Evolutionary conservation across 2,113 vertebrate genomes (phyloP).

Genomic region (Rhombomys opimus): DNA sequence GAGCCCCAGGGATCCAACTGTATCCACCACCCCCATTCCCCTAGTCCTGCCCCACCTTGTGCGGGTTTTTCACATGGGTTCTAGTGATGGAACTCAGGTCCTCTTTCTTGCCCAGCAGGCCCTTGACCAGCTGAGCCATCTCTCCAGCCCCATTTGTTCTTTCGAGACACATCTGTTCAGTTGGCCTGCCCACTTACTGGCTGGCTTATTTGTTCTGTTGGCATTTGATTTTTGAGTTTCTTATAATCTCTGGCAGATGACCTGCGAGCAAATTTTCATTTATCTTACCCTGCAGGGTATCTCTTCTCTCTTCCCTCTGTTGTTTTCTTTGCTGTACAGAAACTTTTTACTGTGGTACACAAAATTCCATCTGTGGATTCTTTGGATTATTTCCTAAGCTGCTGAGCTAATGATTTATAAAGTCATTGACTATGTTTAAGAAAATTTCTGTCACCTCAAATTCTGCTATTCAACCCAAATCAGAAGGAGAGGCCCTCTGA

Average conservation of each 20-base stretch:
- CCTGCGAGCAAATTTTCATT: neutral
- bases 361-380: neutral
- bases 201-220: neutral
- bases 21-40: neutral
- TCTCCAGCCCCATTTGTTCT: neutral
- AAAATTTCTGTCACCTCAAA: neutral
- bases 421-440: neutral
- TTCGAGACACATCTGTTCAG: neutral
- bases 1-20: neutral
- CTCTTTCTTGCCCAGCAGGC: neutral
- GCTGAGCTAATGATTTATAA: neutral
- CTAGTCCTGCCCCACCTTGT: neutral
- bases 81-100: neutral
- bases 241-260: neutral
- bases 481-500: neutral
- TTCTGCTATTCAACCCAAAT: slow-evolving; percentile 11
- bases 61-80: neutral
- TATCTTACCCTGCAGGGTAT: neutral
- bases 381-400: neutral
- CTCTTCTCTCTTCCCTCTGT: neutral
- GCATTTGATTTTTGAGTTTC: neutral
- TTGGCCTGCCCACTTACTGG: neutral
- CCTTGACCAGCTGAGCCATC: neutral
- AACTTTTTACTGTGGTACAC: neutral
- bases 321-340: neutral